phyloP scores from a whole-genome alignment of 1,140 invertebrate species.

The Nylanderia fulva region DNA sequence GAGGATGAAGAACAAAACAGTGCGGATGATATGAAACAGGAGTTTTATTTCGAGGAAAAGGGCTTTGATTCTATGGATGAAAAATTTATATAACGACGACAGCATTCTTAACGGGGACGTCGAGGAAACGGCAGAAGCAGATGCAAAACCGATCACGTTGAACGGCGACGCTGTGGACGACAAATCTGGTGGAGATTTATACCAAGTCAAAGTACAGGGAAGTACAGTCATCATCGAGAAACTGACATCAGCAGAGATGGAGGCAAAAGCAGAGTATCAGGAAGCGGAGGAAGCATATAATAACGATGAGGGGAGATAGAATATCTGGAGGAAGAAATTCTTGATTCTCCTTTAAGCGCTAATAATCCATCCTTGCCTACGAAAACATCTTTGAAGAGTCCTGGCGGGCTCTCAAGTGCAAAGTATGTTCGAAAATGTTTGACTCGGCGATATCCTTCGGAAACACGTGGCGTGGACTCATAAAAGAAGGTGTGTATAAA shows the following conservation, averaged over 20 bases:
- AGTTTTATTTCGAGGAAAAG: slow-evolving; percentile 48
- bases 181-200: slow-evolving; percentile 67
- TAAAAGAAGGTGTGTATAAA: slow-evolving; percentile 83
- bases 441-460: slow-evolving; percentile 75
- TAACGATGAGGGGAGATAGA: slow-evolving; percentile 66
- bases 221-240: slow-evolving; percentile 77
- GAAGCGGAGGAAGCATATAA: slow-evolving; percentile 60
- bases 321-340: slow-evolving; percentile 65
- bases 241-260: slow-evolving; percentile 59
- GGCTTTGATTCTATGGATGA: slow-evolving; percentile 63
- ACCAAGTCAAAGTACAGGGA: slow-evolving; percentile 78
- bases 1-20: background rate
- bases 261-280: background rate
- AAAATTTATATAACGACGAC: slow-evolving; percentile 78
- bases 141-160: slow-evolving; percentile 66
- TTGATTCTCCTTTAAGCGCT: slow-evolving; percentile 1
- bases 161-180: slow-evolving; percentile 62
- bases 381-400: slow-evolving; percentile 30
- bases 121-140: slow-evolving; percentile 27
- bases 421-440: slow-evolving; percentile 82
- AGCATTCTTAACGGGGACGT: slow-evolving; percentile 82
- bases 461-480: slow-evolving; percentile 83
- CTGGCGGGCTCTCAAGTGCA: slow-evolving; percentile 78
- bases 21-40: slow-evolving; percentile 26
- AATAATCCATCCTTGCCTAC: background rate